These are phyloP conservation scores for Colinus virginianus DNA, from an alignment of 2,113 vertebrate genomes.

Conservation along the genomic window DNA sequence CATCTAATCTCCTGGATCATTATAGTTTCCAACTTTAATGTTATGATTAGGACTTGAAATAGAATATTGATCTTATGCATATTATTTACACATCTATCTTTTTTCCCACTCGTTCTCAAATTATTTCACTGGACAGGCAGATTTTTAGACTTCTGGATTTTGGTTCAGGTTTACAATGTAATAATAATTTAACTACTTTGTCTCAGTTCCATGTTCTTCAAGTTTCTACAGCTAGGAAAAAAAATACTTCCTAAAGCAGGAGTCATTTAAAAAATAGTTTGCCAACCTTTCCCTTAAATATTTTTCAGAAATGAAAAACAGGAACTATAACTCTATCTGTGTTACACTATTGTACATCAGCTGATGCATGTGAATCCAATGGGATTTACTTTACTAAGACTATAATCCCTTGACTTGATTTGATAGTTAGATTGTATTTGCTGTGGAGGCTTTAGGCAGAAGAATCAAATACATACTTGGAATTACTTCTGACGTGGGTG, in stretches of 20 bases:
- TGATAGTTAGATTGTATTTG: slow-evolving; percentile 64
- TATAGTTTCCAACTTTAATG: neutral
- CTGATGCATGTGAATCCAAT: slow-evolving; percentile 15
- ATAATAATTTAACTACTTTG: neutral
- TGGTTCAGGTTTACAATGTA: neutral
- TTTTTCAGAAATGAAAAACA: slow-evolving; percentile 7
- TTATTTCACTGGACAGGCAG: neutral
- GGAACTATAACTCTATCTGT: neutral
- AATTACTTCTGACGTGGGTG: slow-evolving; percentile 61
- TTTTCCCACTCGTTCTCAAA: neutral
- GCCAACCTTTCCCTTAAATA: neutral
- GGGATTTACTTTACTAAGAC: slow-evolving; percentile 59
- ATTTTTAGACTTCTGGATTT: slow-evolving; percentile 20
- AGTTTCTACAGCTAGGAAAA: neutral
- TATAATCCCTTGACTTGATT: slow-evolving; percentile 66
- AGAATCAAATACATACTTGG: slow-evolving; percentile 53
- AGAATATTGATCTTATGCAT: neutral
- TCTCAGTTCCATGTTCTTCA: neutral
- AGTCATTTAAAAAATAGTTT: neutral
- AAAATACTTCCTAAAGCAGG: neutral
- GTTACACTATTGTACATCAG: slow-evolving; percentile 32
- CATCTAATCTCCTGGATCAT: neutral
- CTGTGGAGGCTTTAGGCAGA: slow-evolving; percentile 34
- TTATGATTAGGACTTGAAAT: neutral
- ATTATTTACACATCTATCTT: neutral